phyloP scores from a whole-genome alignment of 2,888 invertebrate species.

The Opisthograptis luteolata region DNA sequence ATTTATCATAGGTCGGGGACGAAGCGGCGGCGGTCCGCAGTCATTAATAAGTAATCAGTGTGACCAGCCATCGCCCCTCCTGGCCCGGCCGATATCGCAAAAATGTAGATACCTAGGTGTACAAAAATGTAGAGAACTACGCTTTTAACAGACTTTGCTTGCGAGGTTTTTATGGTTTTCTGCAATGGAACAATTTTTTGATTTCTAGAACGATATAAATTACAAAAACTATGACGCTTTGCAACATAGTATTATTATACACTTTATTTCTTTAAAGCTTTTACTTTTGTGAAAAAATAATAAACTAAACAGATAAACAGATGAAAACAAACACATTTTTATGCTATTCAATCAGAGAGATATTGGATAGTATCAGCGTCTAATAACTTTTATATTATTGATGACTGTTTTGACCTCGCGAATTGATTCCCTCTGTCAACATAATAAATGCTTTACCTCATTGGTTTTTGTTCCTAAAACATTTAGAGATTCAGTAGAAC shows the following conservation, averaged over 20 bases:
- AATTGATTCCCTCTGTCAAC: background rate
- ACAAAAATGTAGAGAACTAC: conserved; percentile 15
- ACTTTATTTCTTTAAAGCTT: too few relatives aligned
- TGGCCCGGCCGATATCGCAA: conserved; percentile 26
- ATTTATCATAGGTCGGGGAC: conserved; percentile 60
- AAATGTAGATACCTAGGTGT: conserved; percentile 26
- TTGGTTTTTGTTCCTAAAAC: background rate
- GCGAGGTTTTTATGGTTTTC: conserved; percentile 16
- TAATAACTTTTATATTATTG: background rate
- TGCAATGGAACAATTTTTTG: too few relatives aligned
- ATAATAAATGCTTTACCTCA: background rate
- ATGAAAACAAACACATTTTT: background rate
- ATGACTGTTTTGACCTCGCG: background rate
- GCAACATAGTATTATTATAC: too few relatives aligned
- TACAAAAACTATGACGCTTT: too few relatives aligned
- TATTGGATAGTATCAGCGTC: background rate
- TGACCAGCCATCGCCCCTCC: conserved; percentile 43
- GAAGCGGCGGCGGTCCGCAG: conserved; percentile 45
- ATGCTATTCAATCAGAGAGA: background rate
- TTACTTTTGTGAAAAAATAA: too few relatives aligned
- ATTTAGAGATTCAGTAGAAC: too few relatives aligned
- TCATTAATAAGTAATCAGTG: conserved; percentile 79
- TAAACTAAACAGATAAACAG: too few relatives aligned
- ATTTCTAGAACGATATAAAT: too few relatives aligned
- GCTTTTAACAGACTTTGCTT: background rate